phyloP scores from a whole-genome alignment of 2,888 invertebrate genomes.

The Drosophila kanekoi region DNA sequence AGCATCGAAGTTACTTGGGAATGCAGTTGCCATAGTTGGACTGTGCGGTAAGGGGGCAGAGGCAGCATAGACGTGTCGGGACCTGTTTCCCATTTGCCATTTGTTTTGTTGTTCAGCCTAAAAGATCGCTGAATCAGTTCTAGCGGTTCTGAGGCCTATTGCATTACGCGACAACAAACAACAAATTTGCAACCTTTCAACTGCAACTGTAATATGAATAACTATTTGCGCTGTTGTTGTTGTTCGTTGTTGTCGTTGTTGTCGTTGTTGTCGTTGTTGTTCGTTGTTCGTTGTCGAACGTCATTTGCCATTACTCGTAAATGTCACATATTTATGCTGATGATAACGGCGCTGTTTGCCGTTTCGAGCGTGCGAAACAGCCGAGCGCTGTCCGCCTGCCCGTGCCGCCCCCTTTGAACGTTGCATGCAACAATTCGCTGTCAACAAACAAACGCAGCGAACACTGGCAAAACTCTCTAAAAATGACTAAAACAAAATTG shows the following conservation, averaged over 20 bases:
- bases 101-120: no score
- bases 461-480: conserved; percentile 58
- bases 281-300: conserved; percentile 39
- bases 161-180: conserved; percentile 3
- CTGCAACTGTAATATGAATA: conserved; percentile 46
- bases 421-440: conserved; percentile 55
- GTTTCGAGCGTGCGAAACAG: conserved; percentile 68
- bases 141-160: not conserved
- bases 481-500: conserved; percentile 70
- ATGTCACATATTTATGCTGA: conserved; percentile 59
- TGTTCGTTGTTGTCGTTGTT: conserved; percentile 20
- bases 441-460: conserved; percentile 44
- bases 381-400: conserved; percentile 22
- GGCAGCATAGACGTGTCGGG: no score
- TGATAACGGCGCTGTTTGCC: conserved; percentile 69
- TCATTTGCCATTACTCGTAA: conserved; percentile 59
- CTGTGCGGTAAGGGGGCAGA: no score
- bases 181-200: conserved; percentile 49
- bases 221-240: conserved; percentile 34
- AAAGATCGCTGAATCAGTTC: not conserved
- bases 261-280: conserved; percentile 14
- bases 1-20: no score
- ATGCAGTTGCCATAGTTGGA: no score
- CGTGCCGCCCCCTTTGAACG: not conserved
- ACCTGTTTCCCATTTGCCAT: no score